Percentiles rank a stretch among this genome's conserved stretches.
Conservation (phyloP, 1,140 invertebrate genomes). For the Radopholus similis region DNA sequence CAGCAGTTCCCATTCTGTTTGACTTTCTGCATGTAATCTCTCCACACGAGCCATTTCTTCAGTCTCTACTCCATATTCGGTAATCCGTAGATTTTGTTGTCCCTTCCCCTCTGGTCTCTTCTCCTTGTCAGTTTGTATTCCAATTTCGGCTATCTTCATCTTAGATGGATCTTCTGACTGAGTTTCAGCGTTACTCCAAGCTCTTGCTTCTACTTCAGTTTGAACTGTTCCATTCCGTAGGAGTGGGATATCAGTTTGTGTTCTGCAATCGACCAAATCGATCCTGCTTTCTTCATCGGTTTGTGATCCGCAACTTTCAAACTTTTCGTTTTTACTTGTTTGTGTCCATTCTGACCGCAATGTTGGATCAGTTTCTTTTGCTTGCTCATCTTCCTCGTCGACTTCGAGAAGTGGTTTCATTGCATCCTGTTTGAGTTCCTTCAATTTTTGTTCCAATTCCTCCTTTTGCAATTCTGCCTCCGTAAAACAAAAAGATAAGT, state of each 20-base stretch:
- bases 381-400: not conserved
- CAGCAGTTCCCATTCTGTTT: not conserved
- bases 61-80: not conserved
- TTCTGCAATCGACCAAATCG: too few relatives aligned
- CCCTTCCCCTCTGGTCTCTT: not conserved
- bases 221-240: too few relatives aligned
- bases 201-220: not conserved
- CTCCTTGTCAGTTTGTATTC: not conserved
- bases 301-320: not conserved
- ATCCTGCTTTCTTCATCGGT: not conserved
- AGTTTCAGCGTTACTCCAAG: not conserved
- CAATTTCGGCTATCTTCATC: not conserved
- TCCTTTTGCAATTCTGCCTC: conserved; percentile 25
- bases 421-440: not conserved
- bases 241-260: too few relatives aligned
- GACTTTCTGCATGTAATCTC: too few relatives aligned
- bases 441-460: conserved; percentile 16
- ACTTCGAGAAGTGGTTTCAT: conserved; percentile 6
- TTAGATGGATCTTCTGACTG: not conserved
- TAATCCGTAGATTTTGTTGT: not conserved
- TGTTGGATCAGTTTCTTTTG: too few relatives aligned
- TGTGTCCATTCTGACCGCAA: not conserved
- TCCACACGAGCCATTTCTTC: too few relatives aligned
- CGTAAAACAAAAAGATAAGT: conserved; percentile 30
- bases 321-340: conserved; percentile 1